These are phyloP conservation scores for Geodia barretti DNA, from an alignment of 37 sponge, comb jelly and placozoan genomes.

Conservation along the genomic window DNA sequence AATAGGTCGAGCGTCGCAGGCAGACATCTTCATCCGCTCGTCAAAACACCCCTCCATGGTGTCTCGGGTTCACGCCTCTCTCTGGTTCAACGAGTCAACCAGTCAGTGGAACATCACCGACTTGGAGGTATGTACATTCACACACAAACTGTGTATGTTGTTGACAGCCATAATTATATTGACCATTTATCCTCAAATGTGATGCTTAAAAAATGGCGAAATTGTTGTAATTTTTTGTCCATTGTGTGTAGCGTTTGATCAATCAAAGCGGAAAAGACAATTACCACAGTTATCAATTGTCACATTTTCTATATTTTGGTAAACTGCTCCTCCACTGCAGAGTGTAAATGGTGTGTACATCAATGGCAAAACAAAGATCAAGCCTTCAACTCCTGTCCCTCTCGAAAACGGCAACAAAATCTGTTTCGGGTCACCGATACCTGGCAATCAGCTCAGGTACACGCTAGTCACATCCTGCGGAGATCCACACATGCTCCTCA, in stretches of 20 bases:
- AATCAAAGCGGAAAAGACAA: no score
- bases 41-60: slow-evolving; percentile 25
- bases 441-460: slow-evolving; percentile 29
- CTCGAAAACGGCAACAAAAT: slow-evolving; percentile 17
- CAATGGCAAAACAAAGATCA: slow-evolving; percentile 13
- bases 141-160: no score
- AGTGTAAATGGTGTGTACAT: slow-evolving; percentile 60
- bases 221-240: no score
- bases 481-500: neutral
- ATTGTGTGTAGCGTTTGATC: no score
- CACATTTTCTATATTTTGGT: neutral
- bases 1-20: slow-evolving; percentile 17
- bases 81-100: neutral
- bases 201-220: no score
- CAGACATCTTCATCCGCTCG: slow-evolving; percentile 21
- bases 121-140: slow-evolving; percentile 44
- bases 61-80: slow-evolving; percentile 43
- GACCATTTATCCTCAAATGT: no score
- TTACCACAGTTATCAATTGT: neutral
- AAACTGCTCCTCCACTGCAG: neutral
- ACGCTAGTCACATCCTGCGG: neutral
- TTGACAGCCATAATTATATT: no score
- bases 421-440: slow-evolving; percentile 31
- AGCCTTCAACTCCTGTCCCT: neutral
- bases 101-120: slow-evolving; percentile 42